Conservation (phyloP, 2,888 invertebrate species). For the Itoplectis maculator region DNA sequence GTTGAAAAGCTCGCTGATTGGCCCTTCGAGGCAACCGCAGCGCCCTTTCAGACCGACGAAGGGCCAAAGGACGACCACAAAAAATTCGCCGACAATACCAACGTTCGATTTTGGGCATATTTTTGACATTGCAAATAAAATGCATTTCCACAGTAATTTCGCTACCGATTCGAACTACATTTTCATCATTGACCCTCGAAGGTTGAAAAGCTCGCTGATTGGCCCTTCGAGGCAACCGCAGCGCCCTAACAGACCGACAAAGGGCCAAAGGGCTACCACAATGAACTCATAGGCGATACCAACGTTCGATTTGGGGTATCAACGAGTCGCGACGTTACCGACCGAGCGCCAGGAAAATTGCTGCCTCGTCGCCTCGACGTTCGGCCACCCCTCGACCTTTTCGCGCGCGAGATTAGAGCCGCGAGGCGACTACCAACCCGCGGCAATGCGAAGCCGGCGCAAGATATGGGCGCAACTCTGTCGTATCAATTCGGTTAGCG, state of each 20-base stretch:
- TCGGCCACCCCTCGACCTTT: background rate
- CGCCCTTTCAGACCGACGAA: conserved; percentile 17
- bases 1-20: background rate
- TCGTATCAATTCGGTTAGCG: background rate
- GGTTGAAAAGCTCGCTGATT: background rate
- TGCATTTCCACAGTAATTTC: background rate
- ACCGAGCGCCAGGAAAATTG: conserved; percentile 19
- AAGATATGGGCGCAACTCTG: background rate
- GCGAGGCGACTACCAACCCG: background rate
- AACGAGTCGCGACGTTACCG: conserved; percentile 24
- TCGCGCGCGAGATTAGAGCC: background rate
- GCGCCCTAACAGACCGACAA: conserved; percentile 20
- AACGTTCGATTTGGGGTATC: background rate
- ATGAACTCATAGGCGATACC: too few relatives aligned
- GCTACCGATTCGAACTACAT: background rate
- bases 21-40: conserved; percentile 18
- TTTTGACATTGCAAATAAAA: background rate
- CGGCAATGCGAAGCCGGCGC: background rate
- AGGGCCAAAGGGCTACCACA: too few relatives aligned
- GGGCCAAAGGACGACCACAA: too few relatives aligned
- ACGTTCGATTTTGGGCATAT: background rate
- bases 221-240: conserved; percentile 16
- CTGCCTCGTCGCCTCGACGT: background rate
- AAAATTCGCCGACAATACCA: too few relatives aligned
- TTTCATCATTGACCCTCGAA: background rate